Evolutionary conservation across 2,113 vertebrate species (phyloP).

Genomic region (Caloenas nicobarica): DNA sequence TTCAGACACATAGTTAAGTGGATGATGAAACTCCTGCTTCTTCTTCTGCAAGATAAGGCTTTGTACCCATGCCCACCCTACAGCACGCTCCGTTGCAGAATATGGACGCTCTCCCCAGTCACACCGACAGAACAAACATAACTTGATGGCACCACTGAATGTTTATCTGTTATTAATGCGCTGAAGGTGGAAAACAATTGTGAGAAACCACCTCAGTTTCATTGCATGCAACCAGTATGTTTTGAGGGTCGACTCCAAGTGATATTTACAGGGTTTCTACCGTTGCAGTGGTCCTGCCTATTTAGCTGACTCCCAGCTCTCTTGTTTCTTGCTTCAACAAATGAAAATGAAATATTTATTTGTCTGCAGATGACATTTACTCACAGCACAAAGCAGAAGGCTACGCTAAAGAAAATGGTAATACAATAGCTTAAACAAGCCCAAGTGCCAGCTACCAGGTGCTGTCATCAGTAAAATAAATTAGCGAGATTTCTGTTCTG

Average conservation of each 20-base stretch:
- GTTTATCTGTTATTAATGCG: background rate
- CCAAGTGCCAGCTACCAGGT: slow-evolving; percentile 2
- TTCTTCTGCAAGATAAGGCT: background rate
- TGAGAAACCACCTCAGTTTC: background rate
- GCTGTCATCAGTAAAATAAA: slow-evolving; percentile 35
- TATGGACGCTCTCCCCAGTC: background rate
- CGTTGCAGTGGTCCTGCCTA: background rate
- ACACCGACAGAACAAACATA: background rate
- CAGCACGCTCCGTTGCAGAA: background rate
- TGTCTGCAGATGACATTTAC: slow-evolving; percentile 39
- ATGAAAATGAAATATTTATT: slow-evolving; percentile 54
- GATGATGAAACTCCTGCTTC: background rate
- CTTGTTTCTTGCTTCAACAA: slow-evolving; percentile 13
- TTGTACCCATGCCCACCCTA: fast-evolving
- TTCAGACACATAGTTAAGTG: background rate
- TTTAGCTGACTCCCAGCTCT: background rate
- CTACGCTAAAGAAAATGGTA: background rate
- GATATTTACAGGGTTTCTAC: background rate
- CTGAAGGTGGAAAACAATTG: background rate
- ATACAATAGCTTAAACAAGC: slow-evolving; percentile 20
- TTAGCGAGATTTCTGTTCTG: background rate
- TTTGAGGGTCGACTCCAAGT: background rate
- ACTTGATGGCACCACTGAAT: background rate
- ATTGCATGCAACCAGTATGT: background rate
- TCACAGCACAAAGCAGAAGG: slow-evolving; percentile 23